A percentile compares a stretch with the other conserved stretches of the same genome.
These are phyloP conservation scores for Drosophila navojoa DNA, from an alignment of 1,140 invertebrate genomes.

Conservation along the genomic window DNA sequence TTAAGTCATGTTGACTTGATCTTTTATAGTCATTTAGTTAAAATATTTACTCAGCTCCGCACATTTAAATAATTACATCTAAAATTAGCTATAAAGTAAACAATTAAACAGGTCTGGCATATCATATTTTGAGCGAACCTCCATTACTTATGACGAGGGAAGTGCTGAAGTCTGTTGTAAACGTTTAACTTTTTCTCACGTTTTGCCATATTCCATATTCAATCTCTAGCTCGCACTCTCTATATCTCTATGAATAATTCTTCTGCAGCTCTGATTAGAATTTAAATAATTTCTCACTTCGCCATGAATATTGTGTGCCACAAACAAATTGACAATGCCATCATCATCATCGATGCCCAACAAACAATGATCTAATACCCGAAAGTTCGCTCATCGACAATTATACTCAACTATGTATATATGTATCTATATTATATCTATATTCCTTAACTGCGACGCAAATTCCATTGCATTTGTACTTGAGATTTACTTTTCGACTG, in stretches of 20 bases:
- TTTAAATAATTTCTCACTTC: conserved; percentile 21
- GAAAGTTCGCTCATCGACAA: conserved; percentile 71
- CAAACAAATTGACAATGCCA: conserved; percentile 62
- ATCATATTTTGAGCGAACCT: too few species aligned
- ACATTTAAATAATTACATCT: too few species aligned
- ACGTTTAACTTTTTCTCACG: too few species aligned
- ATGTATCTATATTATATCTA: conserved; percentile 15
- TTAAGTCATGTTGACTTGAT: too few species aligned
- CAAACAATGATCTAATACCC: conserved; percentile 70
- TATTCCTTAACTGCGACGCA: conserved; percentile 65
- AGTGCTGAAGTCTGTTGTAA: too few species aligned
- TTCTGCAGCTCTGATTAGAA: background rate
- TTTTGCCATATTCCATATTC: too few species aligned
- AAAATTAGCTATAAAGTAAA: too few species aligned
- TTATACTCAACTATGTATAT: conserved; percentile 56
- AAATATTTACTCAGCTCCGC: too few species aligned
- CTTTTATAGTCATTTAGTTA: too few species aligned
- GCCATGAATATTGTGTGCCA: conserved; percentile 5
- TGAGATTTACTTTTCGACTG: conserved; percentile 61
- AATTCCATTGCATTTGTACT: conserved; percentile 68
- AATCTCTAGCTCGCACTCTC: background rate
- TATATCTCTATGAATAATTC: background rate
- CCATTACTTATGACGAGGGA: too few species aligned
- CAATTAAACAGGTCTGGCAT: too few species aligned
- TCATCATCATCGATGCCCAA: conserved; percentile 53